Conservation (phyloP, 2,113 vertebrate species). For the Melanocharis versteri region DNA sequence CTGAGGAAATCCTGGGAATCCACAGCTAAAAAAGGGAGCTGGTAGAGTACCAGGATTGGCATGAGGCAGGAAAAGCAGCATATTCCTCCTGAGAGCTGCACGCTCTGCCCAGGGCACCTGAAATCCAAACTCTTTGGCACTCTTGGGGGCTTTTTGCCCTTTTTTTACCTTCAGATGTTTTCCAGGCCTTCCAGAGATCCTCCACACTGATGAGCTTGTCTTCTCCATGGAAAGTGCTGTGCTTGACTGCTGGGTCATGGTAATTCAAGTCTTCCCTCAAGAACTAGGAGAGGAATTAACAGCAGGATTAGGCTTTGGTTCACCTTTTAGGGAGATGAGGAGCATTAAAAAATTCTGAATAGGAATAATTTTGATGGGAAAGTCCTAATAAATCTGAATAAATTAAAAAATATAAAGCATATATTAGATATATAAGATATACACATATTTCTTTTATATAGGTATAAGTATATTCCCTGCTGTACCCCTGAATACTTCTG, state of each 20-base stretch:
- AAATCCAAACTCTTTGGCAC: not conserved
- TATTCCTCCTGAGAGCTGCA: not conserved
- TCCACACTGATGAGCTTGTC: conserved; percentile 98
- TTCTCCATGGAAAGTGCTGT: conserved; percentile 96
- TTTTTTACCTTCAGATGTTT: conserved; percentile 87
- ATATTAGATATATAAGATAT: too few relatives aligned
- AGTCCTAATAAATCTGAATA: not conserved
- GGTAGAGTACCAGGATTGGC: accelerated
- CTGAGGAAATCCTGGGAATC: not conserved
- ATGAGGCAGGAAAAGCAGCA: not conserved
- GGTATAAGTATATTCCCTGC: not conserved
- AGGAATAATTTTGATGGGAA: not conserved
- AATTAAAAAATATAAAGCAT: not conserved
- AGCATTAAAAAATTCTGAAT: not conserved
- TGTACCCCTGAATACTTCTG: not conserved
- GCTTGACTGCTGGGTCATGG: conserved; percentile 93
- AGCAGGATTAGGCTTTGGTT: not conserved
- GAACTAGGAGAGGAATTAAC: conserved; percentile 78
- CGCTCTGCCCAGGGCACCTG: accelerated
- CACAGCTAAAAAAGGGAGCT: not conserved
- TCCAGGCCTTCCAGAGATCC: conserved; percentile 96
- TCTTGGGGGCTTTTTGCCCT: not conserved
- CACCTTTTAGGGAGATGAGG: not conserved
- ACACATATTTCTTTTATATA: not conserved
- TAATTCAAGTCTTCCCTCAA: conserved; percentile 96